Evolutionary conservation across 2,888 invertebrate genomes (phyloP), one percentile per base, ranked within the genome.

Genomic region (Dolomedes plantarius): DNA sequence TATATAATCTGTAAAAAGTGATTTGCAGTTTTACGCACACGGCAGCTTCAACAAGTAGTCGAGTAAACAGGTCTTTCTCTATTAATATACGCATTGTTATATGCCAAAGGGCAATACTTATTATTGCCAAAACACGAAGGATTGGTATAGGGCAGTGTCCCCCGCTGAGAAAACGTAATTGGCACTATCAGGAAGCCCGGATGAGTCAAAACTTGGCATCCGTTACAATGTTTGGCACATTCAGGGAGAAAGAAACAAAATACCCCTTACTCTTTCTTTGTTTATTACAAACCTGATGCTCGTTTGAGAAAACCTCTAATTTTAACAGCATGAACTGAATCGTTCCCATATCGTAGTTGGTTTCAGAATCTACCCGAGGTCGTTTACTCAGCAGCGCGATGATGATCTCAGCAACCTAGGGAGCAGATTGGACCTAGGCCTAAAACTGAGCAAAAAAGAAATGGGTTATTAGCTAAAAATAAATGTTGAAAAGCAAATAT

Each of bases 201-300:
- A 23, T 56, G 56, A 56, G 56, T 56, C 56, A 56, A 23, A 56
- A 23, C 3, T 23, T 56, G 56, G 56, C 56, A 56, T 23, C 23
- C 23, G 2, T 41, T 69, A 36, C 56, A 41, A 41, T 69, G 69
- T 82, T 36, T 82, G 81, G 75, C 75, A 73, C 75, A 62, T 69
- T 29, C 19, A 13, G 31, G n/a, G 13, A 67, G 3, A 56, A 56
- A 56, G 56, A 56, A 56, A 56, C 5, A 23, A 56, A 56, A 56
- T 23, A 56, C 23, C 23, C 23, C 11, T 56, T 16, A 19, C 56
- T 23, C 23, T 56, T 56, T 56, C 3, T 56, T 56, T 56, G 19
- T 23, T 56, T 56, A 23, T 36, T 36, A 36, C 36, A 9, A 36
- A 56, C 23, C 23, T 3, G 56, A 19, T 19, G 23, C 56, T 56